phyloP scores from a whole-genome alignment of 2,797 vertebrate species.

The Acomys russatus region DNA sequence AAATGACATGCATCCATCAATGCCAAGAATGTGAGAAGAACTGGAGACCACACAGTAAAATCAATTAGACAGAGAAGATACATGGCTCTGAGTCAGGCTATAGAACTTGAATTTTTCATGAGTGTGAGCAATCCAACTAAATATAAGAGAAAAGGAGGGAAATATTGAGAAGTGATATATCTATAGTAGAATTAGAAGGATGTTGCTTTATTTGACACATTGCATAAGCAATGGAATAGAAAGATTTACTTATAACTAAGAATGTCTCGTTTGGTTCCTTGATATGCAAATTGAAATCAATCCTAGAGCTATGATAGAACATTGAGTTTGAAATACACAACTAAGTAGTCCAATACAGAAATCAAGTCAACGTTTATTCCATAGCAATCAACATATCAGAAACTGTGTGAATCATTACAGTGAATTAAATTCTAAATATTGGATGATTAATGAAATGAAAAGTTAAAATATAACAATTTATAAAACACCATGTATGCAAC shows the following conservation, averaged over 20 bases:
- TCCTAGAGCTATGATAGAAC: neutral
- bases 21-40: neutral
- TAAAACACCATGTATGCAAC: neutral
- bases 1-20: neutral
- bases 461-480: neutral
- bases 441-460: conserved; percentile 29
- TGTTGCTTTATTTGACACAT: neutral
- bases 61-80: conserved; percentile 27
- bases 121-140: conserved; percentile 44
- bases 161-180: neutral
- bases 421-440: conserved; percentile 29
- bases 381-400: neutral
- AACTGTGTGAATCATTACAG: neutral
- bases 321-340: neutral
- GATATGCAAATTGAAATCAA: neutral
- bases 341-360: neutral
- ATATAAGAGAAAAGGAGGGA: neutral
- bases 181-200: neutral
- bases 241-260: neutral
- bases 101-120: neutral
- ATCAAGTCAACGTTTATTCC: neutral
- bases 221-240: neutral
- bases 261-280: neutral
- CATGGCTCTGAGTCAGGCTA: conserved; percentile 13
- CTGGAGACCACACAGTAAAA: conserved; percentile 1